Evolutionary conservation across 2,113 vertebrate genomes (phyloP).

Genomic region (Cyprinodon variegatus): DNA sequence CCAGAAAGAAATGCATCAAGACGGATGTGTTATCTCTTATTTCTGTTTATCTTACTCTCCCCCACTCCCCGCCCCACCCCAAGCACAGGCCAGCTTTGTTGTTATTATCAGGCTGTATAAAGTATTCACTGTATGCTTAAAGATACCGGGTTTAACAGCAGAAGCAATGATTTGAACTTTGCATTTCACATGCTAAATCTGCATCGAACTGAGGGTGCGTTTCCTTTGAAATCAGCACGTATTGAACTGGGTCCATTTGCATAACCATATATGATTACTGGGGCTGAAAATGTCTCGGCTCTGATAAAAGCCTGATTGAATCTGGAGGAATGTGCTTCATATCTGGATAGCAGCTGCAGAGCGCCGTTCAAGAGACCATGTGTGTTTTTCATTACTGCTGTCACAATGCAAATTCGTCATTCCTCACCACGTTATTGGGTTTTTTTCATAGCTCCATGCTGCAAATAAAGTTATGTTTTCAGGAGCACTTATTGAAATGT

Average conservation of each 20-base stretch:
- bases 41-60: slow-evolving; percentile 36
- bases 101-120: slow-evolving; percentile 1
- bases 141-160: background rate
- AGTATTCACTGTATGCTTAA: background rate
- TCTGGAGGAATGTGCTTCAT: slow-evolving; percentile 56
- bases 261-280: slow-evolving; percentile 18
- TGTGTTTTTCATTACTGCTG: slow-evolving; percentile 4
- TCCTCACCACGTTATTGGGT: background rate
- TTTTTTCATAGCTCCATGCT: background rate
- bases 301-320: slow-evolving; percentile 44
- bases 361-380: slow-evolving; percentile 9
- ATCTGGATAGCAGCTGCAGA: slow-evolving; percentile 67
- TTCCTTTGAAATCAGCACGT: slow-evolving; percentile 18
- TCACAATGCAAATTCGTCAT: background rate
- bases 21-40: slow-evolving; percentile 48
- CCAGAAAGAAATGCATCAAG: slow-evolving; percentile 37
- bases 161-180: background rate
- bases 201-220: background rate
- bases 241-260: slow-evolving; percentile 1
- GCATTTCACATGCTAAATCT: background rate
- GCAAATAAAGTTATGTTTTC: background rate
- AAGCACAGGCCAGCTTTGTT: background rate
- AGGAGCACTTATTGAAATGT: too few species aligned
- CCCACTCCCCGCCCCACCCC: background rate
- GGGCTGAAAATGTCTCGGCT: slow-evolving; percentile 18